These are phyloP conservation scores for Peromyscus maniculatus DNA, from an alignment of 2,113 vertebrate species.

Conservation along the genomic window DNA sequence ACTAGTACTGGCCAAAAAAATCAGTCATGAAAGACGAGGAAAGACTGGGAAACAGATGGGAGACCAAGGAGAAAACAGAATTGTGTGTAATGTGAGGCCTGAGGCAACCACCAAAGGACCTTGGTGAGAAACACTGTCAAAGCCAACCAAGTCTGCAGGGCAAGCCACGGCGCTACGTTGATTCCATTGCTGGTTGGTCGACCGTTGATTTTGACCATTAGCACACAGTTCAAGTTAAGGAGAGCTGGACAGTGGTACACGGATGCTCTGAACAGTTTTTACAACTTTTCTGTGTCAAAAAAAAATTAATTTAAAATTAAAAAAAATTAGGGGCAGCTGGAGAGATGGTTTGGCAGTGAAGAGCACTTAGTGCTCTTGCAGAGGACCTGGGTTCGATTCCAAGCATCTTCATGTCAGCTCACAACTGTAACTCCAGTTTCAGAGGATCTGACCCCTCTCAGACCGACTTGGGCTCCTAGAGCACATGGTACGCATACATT, in stretches of 20 bases:
- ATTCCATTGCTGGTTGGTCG: not conserved
- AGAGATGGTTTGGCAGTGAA: not conserved
- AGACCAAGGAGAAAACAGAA: conserved; percentile 17
- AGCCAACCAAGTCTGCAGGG: not conserved
- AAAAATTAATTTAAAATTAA: not conserved
- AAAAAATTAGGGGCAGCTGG: not conserved
- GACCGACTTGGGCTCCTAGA: not conserved
- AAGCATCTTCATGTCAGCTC: not conserved
- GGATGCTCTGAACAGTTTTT: not conserved
- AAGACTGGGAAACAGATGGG: conserved; percentile 11
- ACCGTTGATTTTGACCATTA: not conserved
- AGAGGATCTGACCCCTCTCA: not conserved
- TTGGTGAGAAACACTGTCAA: not conserved
- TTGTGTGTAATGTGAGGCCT: not conserved
- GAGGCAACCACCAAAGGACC: not conserved
- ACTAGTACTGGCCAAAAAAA: not conserved
- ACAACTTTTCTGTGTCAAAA: not conserved
- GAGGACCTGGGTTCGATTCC: not conserved
- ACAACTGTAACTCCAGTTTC: not conserved
- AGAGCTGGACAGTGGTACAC: not conserved
- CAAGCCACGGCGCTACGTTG: not conserved
- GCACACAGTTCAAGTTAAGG: not conserved
- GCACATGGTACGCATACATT: not conserved
- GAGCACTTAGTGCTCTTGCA: not conserved
- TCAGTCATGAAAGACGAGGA: not conserved